Evolutionary conservation across 2,113 vertebrate genomes (phyloP).

Genomic region (Podilymbus podiceps): DNA sequence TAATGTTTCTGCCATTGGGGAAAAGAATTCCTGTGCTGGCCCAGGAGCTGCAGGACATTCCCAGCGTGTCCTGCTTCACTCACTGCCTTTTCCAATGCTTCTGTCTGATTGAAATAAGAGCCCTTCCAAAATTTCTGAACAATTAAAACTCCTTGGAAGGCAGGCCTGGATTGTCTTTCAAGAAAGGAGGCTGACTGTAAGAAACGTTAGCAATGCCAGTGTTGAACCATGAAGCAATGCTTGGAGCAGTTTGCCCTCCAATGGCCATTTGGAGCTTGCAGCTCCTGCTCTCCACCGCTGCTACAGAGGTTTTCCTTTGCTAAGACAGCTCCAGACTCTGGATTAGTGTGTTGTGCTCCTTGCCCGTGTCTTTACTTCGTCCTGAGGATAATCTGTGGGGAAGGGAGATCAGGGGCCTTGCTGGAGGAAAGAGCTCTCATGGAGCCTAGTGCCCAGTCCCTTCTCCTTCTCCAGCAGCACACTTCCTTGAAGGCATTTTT

Average conservation of each 20-base stretch:
- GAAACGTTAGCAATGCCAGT: background rate
- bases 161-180: background rate
- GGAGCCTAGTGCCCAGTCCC: background rate
- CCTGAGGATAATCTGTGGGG: background rate
- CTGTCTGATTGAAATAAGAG: slow-evolving; percentile 14
- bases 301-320: background rate
- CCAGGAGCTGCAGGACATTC: background rate
- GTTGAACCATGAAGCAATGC: background rate
- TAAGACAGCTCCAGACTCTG: background rate
- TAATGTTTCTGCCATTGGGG: background rate
- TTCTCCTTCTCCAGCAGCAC: background rate
- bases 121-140: background rate
- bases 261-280: slow-evolving; percentile 41
- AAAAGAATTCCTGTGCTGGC: slow-evolving; percentile 49
- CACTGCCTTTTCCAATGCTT: background rate
- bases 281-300: background rate
- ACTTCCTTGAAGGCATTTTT: background rate
- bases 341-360: background rate
- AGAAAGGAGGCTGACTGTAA: background rate
- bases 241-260: slow-evolving; percentile 63
- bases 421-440: background rate
- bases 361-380: background rate
- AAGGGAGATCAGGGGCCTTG: background rate
- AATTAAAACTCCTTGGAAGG: slow-evolving; percentile 37
- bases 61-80: background rate